These are phyloP conservation scores for Coenobita brevimanus DNA, from an alignment of 1,140 invertebrate genomes.

Conservation along the genomic window DNA sequence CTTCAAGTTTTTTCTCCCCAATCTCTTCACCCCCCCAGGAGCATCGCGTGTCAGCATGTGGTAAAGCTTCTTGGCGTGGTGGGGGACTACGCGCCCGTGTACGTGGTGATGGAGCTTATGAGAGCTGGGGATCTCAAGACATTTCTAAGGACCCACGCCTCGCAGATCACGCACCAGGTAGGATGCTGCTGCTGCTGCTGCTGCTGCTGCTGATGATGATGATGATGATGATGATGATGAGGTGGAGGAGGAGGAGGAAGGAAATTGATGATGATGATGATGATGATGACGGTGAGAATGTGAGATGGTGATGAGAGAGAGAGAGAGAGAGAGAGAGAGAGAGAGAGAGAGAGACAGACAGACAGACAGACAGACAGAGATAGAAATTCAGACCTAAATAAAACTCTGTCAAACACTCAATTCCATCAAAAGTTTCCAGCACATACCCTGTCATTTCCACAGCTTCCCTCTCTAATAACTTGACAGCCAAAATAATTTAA, in stretches of 20 bases:
- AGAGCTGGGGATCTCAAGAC: slow-evolving; percentile 57
- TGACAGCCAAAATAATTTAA: no score
- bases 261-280: no score
- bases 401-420: no score
- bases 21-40: neutral
- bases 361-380: neutral
- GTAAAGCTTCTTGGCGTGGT: slow-evolving; percentile 54
- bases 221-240: no score
- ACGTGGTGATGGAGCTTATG: slow-evolving; percentile 65
- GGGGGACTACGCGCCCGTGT: slow-evolving; percentile 42
- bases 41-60: slow-evolving; percentile 51
- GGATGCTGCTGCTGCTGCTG: neutral
- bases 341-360: neutral
- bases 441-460: no score
- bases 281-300: no score
- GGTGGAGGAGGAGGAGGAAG: no score
- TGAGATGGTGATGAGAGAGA: neutral
- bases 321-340: neutral
- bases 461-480: no score
- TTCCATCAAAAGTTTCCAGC: no score
- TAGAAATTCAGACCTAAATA: no score
- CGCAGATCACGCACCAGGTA: slow-evolving; percentile 24
- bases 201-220: no score
- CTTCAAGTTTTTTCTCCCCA: no score
- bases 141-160: slow-evolving; percentile 14